Base-by-base conservation (phyloP, 2,797 vertebrate species). In the Tokudaia tokunoshimensis region DNA sequence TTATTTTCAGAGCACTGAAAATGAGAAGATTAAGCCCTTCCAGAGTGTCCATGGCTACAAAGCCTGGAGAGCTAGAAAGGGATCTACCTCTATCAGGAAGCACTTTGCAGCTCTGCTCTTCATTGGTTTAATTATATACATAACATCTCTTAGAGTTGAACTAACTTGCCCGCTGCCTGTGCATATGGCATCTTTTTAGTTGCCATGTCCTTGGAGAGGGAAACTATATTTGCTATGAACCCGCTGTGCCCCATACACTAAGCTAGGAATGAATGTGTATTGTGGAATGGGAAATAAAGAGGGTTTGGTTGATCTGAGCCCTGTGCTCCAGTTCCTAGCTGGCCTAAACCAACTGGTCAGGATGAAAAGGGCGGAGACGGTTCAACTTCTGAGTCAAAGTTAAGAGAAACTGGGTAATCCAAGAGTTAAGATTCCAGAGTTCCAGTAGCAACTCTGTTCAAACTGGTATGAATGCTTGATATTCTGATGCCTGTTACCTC, bases 1-100 rank as follows among this genome's bases (percentile, higher is more conserved):
- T 63, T 41, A 79, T 63, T 92, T 94, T 97, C 76, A 96, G 92
- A 95, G 11, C 19, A 31, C 37, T 37, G 61, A 90, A 76, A 37
- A 2, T 7, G 17, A 57, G 75, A 92, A n/a, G 82, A 84, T 31
- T 9, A 75, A 88, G 79, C 26, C 14, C 63, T 41, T 84, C 26
- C 13, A 6, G 19, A 55, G 31, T 63, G 82, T 72, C 14, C 8
- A 34, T n/a, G 37, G 74, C 8, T 20, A 12, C 9, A n/a, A 26
- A 55, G 72, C 15, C 29, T 31, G 12, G 20, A 70, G 12, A 22
- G 6, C 20, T 3, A 17, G 50, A 41, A 22, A 44, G 34, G 11
- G 20, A 5, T 19, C 52, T 41, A 3, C 41, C 41, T 15, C 52
- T 47, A 37, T n/a, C 2, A 63, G 22, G n/a, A 91, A 76, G 24